Evolutionary conservation across 2,113 vertebrate species (phyloP).

Genomic region (Polyodon spathula): DNA sequence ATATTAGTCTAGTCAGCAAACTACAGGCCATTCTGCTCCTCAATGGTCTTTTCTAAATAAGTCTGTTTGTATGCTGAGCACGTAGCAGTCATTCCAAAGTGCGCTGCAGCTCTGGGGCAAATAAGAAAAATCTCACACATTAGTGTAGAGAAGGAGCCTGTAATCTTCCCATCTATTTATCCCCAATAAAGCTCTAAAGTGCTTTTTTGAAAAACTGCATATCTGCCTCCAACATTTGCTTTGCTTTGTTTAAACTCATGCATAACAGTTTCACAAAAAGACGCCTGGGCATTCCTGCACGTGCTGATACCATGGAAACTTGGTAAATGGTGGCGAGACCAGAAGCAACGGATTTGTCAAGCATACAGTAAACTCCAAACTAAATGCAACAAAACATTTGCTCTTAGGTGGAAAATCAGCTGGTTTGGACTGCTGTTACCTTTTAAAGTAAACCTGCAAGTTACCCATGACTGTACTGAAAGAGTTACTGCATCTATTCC

Average conservation of each 20-base stretch:
- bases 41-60: conserved; percentile 27
- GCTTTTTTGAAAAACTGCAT: too few relatives aligned
- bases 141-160: conserved; percentile 19
- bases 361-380: background rate
- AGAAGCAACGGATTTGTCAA: background rate
- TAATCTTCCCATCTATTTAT: background rate
- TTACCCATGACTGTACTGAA: too few relatives aligned
- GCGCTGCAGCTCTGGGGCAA: conserved; percentile 28
- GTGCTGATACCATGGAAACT: conserved; percentile 9
- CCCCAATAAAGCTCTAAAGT: conserved; percentile 2
- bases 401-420: too few relatives aligned
- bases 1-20: conserved; percentile 10
- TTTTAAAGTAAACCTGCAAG: too few relatives aligned
- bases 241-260: background rate
- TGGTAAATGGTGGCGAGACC: background rate
- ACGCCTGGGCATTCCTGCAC: background rate
- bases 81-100: conserved; percentile 30
- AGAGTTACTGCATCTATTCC: too few relatives aligned
- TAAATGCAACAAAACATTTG: background rate
- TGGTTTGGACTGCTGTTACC: too few relatives aligned
- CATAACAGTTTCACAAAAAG: conserved; percentile 5
- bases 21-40: conserved; percentile 7
- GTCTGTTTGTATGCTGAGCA: conserved; percentile 34
- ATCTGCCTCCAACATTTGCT: background rate
- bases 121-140: conserved; percentile 33